Evolutionary conservation across 2,888 invertebrate species (phyloP), one percentile per base, ranked within the genome.

Genomic region (Mamestra brassicae): DNA sequence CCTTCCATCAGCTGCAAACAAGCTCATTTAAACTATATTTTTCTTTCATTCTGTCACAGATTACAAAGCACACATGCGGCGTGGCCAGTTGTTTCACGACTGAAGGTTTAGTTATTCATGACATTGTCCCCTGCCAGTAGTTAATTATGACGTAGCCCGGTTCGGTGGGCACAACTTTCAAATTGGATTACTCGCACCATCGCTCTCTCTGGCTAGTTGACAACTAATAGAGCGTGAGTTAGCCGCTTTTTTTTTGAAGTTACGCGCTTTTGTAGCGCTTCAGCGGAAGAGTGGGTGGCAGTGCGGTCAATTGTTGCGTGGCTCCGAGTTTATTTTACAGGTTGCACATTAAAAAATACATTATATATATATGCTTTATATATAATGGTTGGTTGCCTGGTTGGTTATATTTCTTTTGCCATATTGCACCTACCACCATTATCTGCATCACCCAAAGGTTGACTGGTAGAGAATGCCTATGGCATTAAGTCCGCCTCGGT

Each of bases 171-270:
- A 85, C 88, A 91, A 94, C 92, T 94, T 94, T 92, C 91, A 94
- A 93, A 94, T 94, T 94, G 92, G 93, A 93, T 94, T 92, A 93
- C 91, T 87, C 89, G 90, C 91, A 81, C 90, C 90, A 90, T 91
- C 88, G 89, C 89, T 90, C 89, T 86, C 85, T 72, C 85, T 81
- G 77, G 81, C 80, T 87, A 87, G 87, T 87, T 87, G 83, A 83
- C 87, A 86, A 80, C 84, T 85, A 86, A 89, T 85, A 85, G 85
- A 78, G 77, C 80, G 82, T 74, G 78, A 71, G 81, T 60, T 67
- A 65, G 74, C 54, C 54, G 73, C 70, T 75, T 75, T 85, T 80
- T 76, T 83, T 86, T 78, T 76, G 17, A 78, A 78, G 69, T 72
- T 71, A 63, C 75, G 75, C 77, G 67, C 69, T 79, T 83, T 68